Evolutionary conservation across 1,140 invertebrate genomes (phyloP).

Genomic region (Oedothorax gibbosus): DNA sequence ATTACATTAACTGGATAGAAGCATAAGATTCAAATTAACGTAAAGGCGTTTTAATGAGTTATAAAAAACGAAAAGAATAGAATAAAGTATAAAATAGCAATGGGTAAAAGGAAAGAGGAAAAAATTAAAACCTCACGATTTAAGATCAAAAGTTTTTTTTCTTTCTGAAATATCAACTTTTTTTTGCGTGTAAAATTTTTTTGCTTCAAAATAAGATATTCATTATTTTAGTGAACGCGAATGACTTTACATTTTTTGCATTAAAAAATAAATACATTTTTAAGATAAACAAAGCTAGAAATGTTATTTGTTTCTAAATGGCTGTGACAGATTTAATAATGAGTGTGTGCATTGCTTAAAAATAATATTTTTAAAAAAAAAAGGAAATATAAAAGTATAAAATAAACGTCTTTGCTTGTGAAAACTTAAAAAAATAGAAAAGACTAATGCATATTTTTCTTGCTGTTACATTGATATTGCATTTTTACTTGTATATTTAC

Average conservation of each 20-base stretch:
- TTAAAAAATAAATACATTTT: constrained; percentile 51
- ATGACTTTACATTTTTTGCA: constrained; percentile 21
- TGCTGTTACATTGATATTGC: neutral
- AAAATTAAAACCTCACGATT: constrained; percentile 55
- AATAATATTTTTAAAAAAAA: constrained; percentile 23
- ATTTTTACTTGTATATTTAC: constrained; percentile 14
- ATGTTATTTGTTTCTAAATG: constrained; percentile 58
- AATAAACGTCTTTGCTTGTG: constrained; percentile 41
- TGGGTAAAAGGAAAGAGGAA: constrained; percentile 24
- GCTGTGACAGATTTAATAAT: constrained; percentile 58
- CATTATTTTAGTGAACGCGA: constrained; percentile 37
- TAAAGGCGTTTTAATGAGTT: constrained; percentile 55
- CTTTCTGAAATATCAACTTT: constrained; percentile 5
- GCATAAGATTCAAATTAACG: constrained; percentile 58
- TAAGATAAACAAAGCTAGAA: constrained; percentile 51
- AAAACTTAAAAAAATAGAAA: constrained; percentile 23
- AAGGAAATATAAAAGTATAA: constrained; percentile 18
- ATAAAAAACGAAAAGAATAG: constrained; percentile 8
- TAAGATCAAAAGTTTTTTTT: constrained; percentile 55
- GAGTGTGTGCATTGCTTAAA: constrained; percentile 21
- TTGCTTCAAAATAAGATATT: constrained; percentile 53
- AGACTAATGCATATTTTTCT: constrained; percentile 30
- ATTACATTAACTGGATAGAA: constrained; percentile 55
- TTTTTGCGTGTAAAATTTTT: constrained; percentile 4
- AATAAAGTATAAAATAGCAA: neutral